Conservation (phyloP, 2,797 vertebrate species). For the Chiloscyllium punctatum region DNA sequence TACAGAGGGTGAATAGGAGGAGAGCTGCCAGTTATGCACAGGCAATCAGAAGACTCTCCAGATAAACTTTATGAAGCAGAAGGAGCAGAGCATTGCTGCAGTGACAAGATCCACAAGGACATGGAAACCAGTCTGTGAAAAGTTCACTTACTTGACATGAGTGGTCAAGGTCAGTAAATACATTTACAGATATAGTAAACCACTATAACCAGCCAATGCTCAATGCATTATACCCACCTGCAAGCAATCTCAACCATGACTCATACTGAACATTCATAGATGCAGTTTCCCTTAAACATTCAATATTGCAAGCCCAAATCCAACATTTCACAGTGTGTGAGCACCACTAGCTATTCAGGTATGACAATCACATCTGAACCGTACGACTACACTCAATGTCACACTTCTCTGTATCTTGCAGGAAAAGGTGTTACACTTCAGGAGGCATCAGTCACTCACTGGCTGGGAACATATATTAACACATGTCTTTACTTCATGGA, state of each 20-base stretch:
- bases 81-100: background rate
- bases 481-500: background rate
- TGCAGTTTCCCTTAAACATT: background rate
- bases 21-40: background rate
- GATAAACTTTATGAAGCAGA: background rate
- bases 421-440: too few species aligned
- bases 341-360: background rate
- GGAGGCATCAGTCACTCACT: background rate
- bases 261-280: background rate
- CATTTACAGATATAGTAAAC: background rate
- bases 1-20: background rate
- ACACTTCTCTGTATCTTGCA: background rate
- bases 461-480: too few species aligned
- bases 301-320: background rate
- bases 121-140: background rate
- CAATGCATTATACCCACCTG: background rate
- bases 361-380: background rate
- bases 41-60: background rate
- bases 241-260: background rate
- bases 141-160: background rate
- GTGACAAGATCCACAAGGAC: background rate
- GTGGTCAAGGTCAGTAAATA: background rate
- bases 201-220: background rate
- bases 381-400: background rate
- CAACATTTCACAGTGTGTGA: background rate